These are phyloP conservation scores for Aplodontia rufa DNA, from an alignment of 2,113 vertebrate genomes.

Conservation along the genomic window DNA sequence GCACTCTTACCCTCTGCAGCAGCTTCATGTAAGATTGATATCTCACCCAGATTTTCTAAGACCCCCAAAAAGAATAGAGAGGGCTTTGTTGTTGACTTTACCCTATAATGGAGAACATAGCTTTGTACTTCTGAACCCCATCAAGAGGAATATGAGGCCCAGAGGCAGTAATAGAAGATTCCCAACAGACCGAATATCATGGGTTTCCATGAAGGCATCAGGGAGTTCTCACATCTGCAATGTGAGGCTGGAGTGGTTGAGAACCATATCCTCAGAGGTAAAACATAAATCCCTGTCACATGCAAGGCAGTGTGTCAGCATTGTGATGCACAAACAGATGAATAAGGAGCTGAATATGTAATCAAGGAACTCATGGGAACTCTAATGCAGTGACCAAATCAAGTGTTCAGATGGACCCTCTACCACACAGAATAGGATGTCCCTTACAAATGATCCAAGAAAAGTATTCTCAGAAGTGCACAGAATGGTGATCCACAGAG, in stretches of 20 bases:
- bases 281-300: neutral
- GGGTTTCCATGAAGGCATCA: neutral
- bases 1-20: neutral
- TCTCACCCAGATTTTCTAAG: neutral
- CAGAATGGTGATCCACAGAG: neutral
- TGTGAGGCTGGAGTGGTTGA: neutral
- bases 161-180: neutral
- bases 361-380: neutral
- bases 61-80: neutral
- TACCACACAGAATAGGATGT: neutral
- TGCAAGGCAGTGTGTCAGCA: neutral
- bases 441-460: neutral
- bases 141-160: neutral
- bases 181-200: neutral
- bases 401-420: neutral
- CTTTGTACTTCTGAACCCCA: neutral
- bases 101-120: neutral
- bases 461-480: neutral
- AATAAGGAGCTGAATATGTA: neutral
- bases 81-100: neutral
- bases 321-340: neutral
- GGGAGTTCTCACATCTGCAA: neutral
- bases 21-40: neutral
- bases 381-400: neutral
- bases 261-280: neutral